Evolutionary conservation across 2,113 vertebrate species (phyloP).

Genomic region (Channa argus): DNA sequence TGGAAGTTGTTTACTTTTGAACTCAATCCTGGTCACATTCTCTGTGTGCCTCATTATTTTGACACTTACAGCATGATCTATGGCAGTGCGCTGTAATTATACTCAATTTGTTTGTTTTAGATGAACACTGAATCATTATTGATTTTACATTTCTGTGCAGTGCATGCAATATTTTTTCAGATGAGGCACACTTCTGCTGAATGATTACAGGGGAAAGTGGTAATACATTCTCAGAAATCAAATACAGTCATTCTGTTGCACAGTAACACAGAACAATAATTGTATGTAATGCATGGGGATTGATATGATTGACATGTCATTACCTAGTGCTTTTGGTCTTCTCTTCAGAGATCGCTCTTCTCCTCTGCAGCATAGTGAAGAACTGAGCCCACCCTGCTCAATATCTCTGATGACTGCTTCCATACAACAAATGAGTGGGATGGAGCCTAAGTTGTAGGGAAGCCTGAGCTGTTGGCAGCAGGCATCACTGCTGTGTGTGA

Average conservation of each 20-base stretch:
- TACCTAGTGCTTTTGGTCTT: neutral
- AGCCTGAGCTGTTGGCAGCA: neutral
- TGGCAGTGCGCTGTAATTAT: conserved; percentile 26
- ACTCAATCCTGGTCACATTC: neutral
- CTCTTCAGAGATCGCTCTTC: conserved; percentile 1
- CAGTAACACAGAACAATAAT: too few relatives aligned
- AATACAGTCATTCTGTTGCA: conserved; percentile 25
- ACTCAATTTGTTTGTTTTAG: conserved; percentile 38
- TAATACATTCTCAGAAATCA: conserved; percentile 50
- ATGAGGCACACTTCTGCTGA: conserved; percentile 23
- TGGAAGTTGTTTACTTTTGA: neutral
- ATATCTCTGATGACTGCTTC: neutral
- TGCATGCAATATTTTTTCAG: conserved; percentile 45
- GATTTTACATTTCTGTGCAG: conserved; percentile 58
- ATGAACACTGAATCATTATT: conserved; percentile 57
- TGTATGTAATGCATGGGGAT: too few relatives aligned
- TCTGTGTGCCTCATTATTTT: too few relatives aligned
- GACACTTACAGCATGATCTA: neutral
- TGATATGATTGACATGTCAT: too few relatives aligned
- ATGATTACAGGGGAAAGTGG: conserved; percentile 25
- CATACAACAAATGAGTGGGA: neutral
- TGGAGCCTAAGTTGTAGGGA: neutral
- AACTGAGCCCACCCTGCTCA: neutral
- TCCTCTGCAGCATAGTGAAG: neutral
- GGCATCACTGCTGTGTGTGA: neutral